Base-by-base conservation (phyloP, 2,797 vertebrate genomes). In the Tiaroga cobitis region DNA sequence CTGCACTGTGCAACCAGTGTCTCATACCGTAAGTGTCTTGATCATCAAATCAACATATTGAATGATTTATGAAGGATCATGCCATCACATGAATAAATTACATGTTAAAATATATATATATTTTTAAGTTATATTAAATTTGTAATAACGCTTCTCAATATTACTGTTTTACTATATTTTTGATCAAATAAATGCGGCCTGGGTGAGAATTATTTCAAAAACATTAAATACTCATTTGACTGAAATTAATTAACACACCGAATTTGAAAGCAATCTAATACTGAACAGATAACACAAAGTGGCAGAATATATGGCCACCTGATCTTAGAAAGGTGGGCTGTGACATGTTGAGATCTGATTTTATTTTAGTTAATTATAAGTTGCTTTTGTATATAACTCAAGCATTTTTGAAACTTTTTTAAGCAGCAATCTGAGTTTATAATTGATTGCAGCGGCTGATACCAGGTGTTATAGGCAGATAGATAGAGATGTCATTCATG, bases 401-500 rank as follows among this genome's bases (percentile, higher is more conserved):
- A 75, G 9, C 16, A 32, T 74, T 19, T 75, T 51, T 75, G n/a
- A n/a, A n/a, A n/a, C n/a, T 69, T 21, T 11, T 65, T 77, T 34
- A 70, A 83, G 72, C 80, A 82, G 83, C 51, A 72, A 51, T 81
- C 41, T 46, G 29, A 51, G 70, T 87, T 72, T 77, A 86, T 77
- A 81, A 87, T 70, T 87, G 81, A 86, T 77, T 24, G 46, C 5
- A 84, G 49, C 83, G 41, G 70, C 76, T 83, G 83, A 59, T 82
- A 37, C 73, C 46, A 67, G 4, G 68, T 61, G 68, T 63, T 85
- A 79, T 61, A 79, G 39, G 21, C 51, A 59, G 67, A 75, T 61
- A 61, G 59, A 69, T 61, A 59, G 61, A 82, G 81, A 56, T 89
- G 80, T 80, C 80, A 86, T 49, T 82, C 65, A 63, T 59, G 54